Evolutionary conservation across 2,888 invertebrate species (phyloP), one percentile per base, ranked within the genome.

Genomic region (Clusia tigrina): DNA sequence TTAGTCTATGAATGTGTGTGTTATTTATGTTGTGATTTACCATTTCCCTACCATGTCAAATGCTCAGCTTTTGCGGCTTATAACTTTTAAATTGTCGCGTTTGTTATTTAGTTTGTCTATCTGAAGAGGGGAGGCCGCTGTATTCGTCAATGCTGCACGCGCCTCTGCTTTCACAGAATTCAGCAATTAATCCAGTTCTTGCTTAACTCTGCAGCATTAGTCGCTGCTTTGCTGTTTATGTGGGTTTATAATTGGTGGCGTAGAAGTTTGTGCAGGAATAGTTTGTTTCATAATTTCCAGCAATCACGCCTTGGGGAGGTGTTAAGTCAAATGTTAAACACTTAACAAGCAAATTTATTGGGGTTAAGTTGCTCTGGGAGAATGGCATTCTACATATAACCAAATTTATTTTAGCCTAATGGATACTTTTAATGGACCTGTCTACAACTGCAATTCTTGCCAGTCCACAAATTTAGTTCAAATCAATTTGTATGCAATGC

Each of bases 261-360:
- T 18, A 20, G 52, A 38, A 12, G 6, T 12, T 32, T 9, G 32
- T 32, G 32, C 12, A 12, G 32, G 32, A 32, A 32, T 32, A 32
- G 6, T 6, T 32, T 32, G 32, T n/a, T n/a, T n/a, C n/a, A n/a
- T n/a, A n/a, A n/a, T n/a, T n/a, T n/a, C n/a, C n/a, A n/a, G n/a
- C n/a, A n/a, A 12, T n/a, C n/a, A n/a, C n/a, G n/a, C 42, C 42
- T 42, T n/a, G n/a, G 42, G 42, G 42, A 42, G 42, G 42, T 42
- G 42, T 42, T 42, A 42, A 42, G 42, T 42, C 42, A 42, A 42
- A 42, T 42, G 42, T 42, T 42, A 42, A 42, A 42, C n/a, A 42
- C n/a, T 42, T n/a, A 15, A n/a, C n/a, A n/a, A n/a, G n/a, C n/a
- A n/a, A n/a, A n/a, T n/a, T n/a, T n/a, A n/a, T n/a, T n/a, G n/a